These are phyloP conservation scores for Diplazon laetatorius DNA, from an alignment of 2,888 invertebrate genomes.

Conservation along the genomic window DNA sequence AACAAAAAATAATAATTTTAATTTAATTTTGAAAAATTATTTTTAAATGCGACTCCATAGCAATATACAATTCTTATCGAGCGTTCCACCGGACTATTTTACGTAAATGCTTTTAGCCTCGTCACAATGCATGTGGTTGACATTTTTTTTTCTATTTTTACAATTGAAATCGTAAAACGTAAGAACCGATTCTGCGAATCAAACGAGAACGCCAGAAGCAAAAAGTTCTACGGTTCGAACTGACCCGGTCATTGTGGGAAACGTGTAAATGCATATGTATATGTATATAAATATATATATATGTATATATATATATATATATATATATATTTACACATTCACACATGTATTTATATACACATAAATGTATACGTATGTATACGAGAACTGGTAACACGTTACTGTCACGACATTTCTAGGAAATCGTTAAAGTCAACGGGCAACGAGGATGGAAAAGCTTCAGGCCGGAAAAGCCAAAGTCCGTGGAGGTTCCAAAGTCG, in stretches of 20 bases:
- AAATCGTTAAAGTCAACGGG: constrained; percentile 42
- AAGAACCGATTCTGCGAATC: constrained; percentile 8
- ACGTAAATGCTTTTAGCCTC: not conserved
- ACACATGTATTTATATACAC: no score
- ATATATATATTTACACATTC: no score
- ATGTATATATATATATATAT: no score
- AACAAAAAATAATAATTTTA: no score
- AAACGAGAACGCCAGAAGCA: constrained; percentile 35
- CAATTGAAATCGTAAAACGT: constrained; percentile 48
- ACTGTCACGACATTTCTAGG: constrained; percentile 43
- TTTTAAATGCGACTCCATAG: no score
- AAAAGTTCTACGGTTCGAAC: no score
- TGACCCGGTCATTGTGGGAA: no score
- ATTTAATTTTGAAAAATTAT: no score
- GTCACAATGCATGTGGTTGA: constrained; percentile 4
- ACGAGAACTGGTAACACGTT: constrained; percentile 32
- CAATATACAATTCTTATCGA: no score
- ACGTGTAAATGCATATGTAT: no score
- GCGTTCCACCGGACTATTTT: constrained; percentile 15
- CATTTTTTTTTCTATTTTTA: no score
- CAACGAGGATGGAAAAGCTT: not conserved
- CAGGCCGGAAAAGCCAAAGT: not conserved
- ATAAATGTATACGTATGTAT: not conserved
- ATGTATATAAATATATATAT: no score
- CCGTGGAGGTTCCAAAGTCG: constrained; percentile 22